Conservation (phyloP, 1,140 invertebrate genomes). For the Bradysia coprophila region DNA sequence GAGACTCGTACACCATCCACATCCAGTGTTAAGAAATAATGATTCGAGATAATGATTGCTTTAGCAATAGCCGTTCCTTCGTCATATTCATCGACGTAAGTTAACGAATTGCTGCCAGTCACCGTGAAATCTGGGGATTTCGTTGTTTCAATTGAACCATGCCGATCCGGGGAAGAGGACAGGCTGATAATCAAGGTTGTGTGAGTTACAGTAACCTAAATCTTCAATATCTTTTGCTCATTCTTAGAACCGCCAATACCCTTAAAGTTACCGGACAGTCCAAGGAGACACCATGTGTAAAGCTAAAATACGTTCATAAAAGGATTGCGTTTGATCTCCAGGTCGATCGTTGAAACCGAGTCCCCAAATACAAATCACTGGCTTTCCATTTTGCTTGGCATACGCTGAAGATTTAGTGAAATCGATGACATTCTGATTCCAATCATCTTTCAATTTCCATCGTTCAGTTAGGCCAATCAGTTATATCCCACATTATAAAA, state of each 20-base stretch:
- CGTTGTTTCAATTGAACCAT: not conserved
- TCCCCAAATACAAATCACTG: not conserved
- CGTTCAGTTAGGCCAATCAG: not conserved
- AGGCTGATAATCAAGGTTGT: not conserved
- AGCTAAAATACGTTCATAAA: not conserved
- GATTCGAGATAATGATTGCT: no score
- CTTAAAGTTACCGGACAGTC: not conserved
- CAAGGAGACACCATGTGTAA: not conserved
- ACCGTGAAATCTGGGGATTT: not conserved
- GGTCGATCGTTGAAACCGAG: not conserved
- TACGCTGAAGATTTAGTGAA: not conserved
- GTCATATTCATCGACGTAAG: no score
- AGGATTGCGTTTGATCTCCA: not conserved
- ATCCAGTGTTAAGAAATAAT: no score
- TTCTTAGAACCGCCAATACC: not conserved
- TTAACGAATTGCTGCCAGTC: not conserved
- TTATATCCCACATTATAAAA: no score
- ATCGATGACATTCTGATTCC: not conserved
- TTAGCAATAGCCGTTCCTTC: no score
- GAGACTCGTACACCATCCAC: no score
- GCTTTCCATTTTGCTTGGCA: not conserved
- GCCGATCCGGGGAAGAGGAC: not conserved
- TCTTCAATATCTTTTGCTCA: no score
- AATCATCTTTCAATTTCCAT: not conserved
- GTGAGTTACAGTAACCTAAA: not conserved